These are phyloP conservation scores for Cylloceria caligata DNA, from an alignment of 2,888 invertebrate species.

Conservation along the genomic window DNA sequence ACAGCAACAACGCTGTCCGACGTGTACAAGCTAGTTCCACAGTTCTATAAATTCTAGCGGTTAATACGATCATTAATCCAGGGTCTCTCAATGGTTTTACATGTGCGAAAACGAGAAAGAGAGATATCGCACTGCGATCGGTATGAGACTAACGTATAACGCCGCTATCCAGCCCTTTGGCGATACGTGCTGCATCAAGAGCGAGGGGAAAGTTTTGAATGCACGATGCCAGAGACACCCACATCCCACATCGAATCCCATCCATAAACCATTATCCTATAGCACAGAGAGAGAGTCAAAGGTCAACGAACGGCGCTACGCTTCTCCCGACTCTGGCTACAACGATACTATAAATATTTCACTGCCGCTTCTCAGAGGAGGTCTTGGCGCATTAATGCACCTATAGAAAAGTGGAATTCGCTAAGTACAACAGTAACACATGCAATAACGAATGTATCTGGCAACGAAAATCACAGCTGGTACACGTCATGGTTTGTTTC, in stretches of 20 bases:
- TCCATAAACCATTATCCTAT: constrained; percentile 46
- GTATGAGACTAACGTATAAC: too few species aligned
- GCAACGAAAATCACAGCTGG: not conserved
- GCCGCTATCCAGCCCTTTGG: not conserved
- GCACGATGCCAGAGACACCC: constrained; percentile 49
- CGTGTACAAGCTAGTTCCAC: too few species aligned
- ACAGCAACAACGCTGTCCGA: too few species aligned
- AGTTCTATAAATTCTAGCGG: too few species aligned
- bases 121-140: too few species aligned
- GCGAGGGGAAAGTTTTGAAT: constrained; percentile 1
- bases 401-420: constrained; percentile 13
- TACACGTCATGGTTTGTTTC: not conserved
- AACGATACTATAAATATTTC: constrained; percentile 67
- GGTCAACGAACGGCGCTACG: constrained; percentile 66
- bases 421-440: not conserved
- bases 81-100: too few species aligned
- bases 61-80: too few species aligned
- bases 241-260: constrained; percentile 57
- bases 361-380: constrained; percentile 43
- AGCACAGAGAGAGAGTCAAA: constrained; percentile 51
- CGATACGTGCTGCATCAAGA: constrained; percentile 1
- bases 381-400: not conserved
- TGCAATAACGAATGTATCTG: not conserved
- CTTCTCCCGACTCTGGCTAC: constrained; percentile 35
- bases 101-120: too few species aligned